These are phyloP conservation scores for Mechanitis mazaeus DNA, from an alignment of 2,888 invertebrate species.

Conservation along the genomic window DNA sequence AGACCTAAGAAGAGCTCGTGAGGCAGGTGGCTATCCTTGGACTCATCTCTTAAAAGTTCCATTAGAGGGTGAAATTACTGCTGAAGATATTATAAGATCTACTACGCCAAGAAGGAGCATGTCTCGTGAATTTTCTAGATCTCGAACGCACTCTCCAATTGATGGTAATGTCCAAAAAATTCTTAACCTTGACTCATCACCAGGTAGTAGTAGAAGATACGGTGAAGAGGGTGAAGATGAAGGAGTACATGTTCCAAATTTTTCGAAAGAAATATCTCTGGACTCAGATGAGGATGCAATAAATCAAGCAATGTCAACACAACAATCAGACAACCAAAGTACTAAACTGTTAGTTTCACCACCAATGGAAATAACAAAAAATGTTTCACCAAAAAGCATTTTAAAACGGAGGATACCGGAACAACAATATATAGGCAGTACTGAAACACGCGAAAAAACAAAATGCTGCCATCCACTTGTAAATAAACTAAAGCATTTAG, in stretches of 20 bases:
- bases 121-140: constrained; percentile 67
- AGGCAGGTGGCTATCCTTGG: constrained; percentile 87
- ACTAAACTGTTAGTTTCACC: constrained; percentile 45
- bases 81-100: constrained; percentile 69
- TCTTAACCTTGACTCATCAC: constrained; percentile 68
- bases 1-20: constrained; percentile 82
- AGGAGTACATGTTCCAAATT: constrained; percentile 68
- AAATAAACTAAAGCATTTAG: constrained; percentile 80
- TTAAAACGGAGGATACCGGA: constrained; percentile 71
- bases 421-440: constrained; percentile 58
- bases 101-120: constrained; percentile 68
- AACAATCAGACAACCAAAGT: constrained; percentile 52
- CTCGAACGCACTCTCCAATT: constrained; percentile 63
- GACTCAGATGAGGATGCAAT: constrained; percentile 68
- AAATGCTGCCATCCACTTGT: constrained; percentile 79
- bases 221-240: constrained; percentile 68
- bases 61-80: constrained; percentile 69
- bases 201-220: constrained; percentile 69
- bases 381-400: constrained; percentile 72
- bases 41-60: constrained; percentile 84
- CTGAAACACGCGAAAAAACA: constrained; percentile 69
- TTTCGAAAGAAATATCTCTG: constrained; percentile 67
- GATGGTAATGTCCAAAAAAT: constrained; percentile 60
- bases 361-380: constrained; percentile 58
- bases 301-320: constrained; percentile 45